Percentiles rank a stretch among this genome's conserved stretches.
These are phyloP conservation scores for Apis florea DNA, from an alignment of 1,140 invertebrate genomes.

Conservation along the genomic window DNA sequence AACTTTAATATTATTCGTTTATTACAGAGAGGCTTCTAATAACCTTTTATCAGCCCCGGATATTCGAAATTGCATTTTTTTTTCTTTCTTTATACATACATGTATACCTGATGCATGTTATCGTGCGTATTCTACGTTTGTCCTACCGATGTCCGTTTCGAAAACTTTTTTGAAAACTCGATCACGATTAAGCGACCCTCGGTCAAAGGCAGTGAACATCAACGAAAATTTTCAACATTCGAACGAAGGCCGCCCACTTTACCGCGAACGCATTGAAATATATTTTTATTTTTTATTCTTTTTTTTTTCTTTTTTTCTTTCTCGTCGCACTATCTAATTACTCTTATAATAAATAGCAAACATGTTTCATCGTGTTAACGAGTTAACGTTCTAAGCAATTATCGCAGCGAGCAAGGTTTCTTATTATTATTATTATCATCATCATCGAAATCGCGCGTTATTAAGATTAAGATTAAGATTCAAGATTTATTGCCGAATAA, in stretches of 20 bases:
- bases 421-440: too few relatives aligned
- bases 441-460: background rate
- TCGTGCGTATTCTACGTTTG: background rate
- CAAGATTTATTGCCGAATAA: too few relatives aligned
- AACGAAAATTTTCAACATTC: constrained; percentile 66
- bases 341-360: constrained; percentile 56
- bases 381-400: background rate
- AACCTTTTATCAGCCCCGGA: background rate
- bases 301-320: constrained; percentile 1
- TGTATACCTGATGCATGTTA: background rate
- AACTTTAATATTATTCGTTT: background rate
- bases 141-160: constrained; percentile 2
- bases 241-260: constrained; percentile 61
- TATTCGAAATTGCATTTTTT: background rate
- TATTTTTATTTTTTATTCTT: constrained; percentile 14
- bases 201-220: constrained; percentile 73
- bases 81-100: too few relatives aligned
- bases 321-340: constrained; percentile 40
- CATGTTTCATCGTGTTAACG: constrained; percentile 36
- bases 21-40: background rate
- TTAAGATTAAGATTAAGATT: too few relatives aligned
- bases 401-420: constrained; percentile 1
- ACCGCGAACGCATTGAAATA: background rate
- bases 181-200: constrained; percentile 57
- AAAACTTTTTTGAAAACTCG: background rate